Evolutionary conservation across 2,888 invertebrate genomes (phyloP), one percentile per base, ranked within the genome.

Genomic region (Octodonta nipae): DNA sequence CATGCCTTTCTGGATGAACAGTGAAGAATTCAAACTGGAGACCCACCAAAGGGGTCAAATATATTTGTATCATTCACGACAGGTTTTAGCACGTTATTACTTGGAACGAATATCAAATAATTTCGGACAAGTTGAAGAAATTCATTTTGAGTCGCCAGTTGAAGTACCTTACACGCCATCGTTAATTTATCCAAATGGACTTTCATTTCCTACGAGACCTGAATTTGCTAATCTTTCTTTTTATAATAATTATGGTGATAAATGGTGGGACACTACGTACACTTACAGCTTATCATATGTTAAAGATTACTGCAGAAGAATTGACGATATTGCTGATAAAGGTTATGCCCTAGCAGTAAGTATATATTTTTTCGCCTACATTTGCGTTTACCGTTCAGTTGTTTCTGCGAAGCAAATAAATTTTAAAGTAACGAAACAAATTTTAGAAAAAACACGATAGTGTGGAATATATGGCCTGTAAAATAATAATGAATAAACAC

Each of bases 91-190:
- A 38, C 75, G 76, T 42, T 84, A 81, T 60, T 77, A 82, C 52
- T 65, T 81, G 62, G 81, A 83, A 55, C 75, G 83, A 55, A 61
- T 82, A 33, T 73, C 78, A 6, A 73, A 78, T 51, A 75, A 73
- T 37, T 64, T 77, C 29, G 72, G 73, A n/a, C 74, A 77, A 40
- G 73, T 81, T 40, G 64, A 69, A 15, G 64, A 67, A 6, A 64
- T 77, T 36, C 64, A 71, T 15, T 66, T 66, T 49, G 61, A 67
- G 37, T 54, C 58, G 26, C 58, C 66, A 29, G 48, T 77, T 29
- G 55, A 70, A 41, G 62, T 70, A 37, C 78, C 78, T 6, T 80
- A 70, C 58, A 65, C 69, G 29, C 69, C 81, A 28, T 71, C 75
- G 36, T 60, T 82, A 40, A 59, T 68, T 35, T 69, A 72, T 53